Evolutionary conservation across 2,797 vertebrate species (phyloP), one percentile per base, ranked within the genome.

Genomic region (Hypotaenidia okinawae): DNA sequence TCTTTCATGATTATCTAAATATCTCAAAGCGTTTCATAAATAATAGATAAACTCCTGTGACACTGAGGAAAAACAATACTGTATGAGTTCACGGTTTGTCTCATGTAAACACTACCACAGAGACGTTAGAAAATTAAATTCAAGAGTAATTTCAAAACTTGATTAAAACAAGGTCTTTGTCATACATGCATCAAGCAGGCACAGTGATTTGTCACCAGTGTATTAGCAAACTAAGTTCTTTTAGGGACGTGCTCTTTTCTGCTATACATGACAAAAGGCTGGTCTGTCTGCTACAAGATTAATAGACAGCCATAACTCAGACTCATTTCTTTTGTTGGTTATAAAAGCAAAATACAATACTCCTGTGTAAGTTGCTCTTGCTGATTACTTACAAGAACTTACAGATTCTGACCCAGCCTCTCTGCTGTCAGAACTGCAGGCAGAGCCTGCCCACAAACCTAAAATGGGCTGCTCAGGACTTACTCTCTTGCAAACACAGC

Each of bases 111-210:
- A 43, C n/a, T 66, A 35, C 16, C 39, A 68, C 5, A 54, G 27
- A 93, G 32, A 88, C n/a, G 23, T 52, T 45, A 73, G 47, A 16
- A 73, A 93, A 92, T 73, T 91, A 58, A 73, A 86, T 83, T 75
- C 33, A 55, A 68, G 15, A 84, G 21, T 62, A 32, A 87, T 75
- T 81, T 81, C 6, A 11, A 37, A 87, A 88, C 32, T 5, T 86
- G 39, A 87, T 77, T 92, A 58, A 91, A 76, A 64, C 24, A 84
- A 55, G 28, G 25, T 81, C 21, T 84, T 87, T 55, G 14, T 58
- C 62, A 58, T 51, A 74, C 0, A 0, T 19, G 3, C 30, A 73
- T 51, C 76, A 90, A 91, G n/a, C 21, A 88, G 16, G 30, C 66
- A 73, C 21, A 86, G 62, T 0, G 4, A 81, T 25, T 70, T 89